Evolutionary conservation across 2,113 vertebrate genomes (phyloP).

Genomic region (Donacobius atricapilla): DNA sequence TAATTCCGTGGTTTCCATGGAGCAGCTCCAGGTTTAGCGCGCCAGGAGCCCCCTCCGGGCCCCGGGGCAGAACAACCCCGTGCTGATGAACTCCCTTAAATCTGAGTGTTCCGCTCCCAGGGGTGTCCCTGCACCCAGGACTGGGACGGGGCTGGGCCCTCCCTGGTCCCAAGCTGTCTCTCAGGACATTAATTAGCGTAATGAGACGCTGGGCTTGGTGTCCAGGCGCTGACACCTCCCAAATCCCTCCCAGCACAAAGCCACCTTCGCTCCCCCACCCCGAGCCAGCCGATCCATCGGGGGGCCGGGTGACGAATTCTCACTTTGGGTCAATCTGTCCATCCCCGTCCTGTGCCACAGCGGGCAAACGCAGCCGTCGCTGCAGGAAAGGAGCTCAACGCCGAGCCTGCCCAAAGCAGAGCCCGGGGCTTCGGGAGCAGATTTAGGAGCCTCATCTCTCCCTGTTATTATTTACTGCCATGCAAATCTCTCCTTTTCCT

Average conservation of each 20-base stretch:
- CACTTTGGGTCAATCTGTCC: background rate
- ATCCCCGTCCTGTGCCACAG: background rate
- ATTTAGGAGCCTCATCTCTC: background rate
- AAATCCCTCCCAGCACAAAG: background rate
- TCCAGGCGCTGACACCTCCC: background rate
- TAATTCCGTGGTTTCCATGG: background rate
- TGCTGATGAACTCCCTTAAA: background rate
- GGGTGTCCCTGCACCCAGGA: accelerated
- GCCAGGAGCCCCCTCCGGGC: background rate
- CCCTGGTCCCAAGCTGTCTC: background rate
- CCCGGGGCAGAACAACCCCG: background rate
- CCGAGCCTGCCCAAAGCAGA: background rate
- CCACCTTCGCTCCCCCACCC: background rate
- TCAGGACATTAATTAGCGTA: background rate
- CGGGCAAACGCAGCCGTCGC: background rate
- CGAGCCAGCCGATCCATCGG: background rate
- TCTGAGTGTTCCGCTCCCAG: accelerated
- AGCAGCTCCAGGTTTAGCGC: background rate
- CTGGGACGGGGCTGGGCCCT: background rate
- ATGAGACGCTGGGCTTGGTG: background rate
- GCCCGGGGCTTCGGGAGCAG: background rate
- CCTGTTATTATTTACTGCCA: background rate
- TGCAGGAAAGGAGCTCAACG: background rate
- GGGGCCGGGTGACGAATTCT: background rate
- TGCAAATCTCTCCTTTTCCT: background rate